A percentile compares a stretch with the other conserved stretches of the same genome.
Evolutionary conservation across 2,888 invertebrate species (phyloP).

Genomic region (Camponotus fellah): DNA sequence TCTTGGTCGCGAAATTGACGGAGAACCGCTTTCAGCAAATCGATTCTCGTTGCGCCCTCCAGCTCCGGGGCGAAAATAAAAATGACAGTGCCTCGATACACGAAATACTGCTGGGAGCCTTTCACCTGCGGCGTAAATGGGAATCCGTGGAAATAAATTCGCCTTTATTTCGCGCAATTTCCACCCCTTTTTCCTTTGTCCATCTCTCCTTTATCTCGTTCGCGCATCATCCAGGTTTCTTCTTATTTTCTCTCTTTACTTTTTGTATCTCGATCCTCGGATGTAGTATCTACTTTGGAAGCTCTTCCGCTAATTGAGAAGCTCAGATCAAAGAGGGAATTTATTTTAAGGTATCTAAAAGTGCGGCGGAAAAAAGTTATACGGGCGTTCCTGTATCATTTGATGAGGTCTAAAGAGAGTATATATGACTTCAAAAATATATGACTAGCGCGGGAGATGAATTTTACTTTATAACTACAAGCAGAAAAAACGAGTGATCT

Average conservation of each 20-base stretch:
- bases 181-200: neutral
- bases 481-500: neutral
- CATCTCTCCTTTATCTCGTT: neutral
- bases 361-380: neutral
- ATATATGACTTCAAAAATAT: neutral
- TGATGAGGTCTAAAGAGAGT: neutral
- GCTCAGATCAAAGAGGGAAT: neutral
- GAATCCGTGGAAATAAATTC: constrained; percentile 60
- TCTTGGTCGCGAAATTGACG: constrained; percentile 18
- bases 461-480: constrained; percentile 6
- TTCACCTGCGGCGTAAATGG: constrained; percentile 40
- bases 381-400: neutral
- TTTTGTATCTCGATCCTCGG: neutral
- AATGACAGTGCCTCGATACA: constrained; percentile 63
- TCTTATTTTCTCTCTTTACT: neutral
- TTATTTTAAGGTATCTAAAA: neutral
- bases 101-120: constrained; percentile 47
- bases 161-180: constrained; percentile 18
- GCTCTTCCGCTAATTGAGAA: constrained; percentile 9
- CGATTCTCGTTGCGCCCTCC: constrained; percentile 47
- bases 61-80: constrained; percentile 41
- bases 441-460: neutral
- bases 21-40: constrained; percentile 41
- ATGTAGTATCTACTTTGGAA: neutral
- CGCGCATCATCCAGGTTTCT: neutral